Evolutionary conservation across 1,140 invertebrate species (phyloP), one percentile per base, ranked within the genome.

Genomic region (Octopus bimaculoides): DNA sequence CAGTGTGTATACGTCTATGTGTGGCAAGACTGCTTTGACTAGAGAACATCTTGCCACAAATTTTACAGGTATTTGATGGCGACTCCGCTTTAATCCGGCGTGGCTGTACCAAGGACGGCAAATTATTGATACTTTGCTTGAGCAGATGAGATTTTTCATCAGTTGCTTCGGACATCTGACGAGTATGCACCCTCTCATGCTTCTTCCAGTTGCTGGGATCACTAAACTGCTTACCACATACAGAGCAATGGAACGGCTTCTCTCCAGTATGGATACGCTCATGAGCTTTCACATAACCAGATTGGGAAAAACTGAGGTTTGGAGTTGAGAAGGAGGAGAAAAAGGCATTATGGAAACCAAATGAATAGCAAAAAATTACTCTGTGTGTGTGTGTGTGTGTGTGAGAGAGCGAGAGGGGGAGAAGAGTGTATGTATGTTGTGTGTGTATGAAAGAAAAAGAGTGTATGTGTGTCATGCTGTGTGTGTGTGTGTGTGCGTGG

Each of bases 251-350:
- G 77, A 87, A 88, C 12, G 87, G 88, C 77, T 87, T 88, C 56
- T 88, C 87, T 26, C 86, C 86, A 0, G 86, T 88, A 86, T 98
- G 97, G 0, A 96, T 97, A 86, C 97, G 96, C 79, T 86, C 85
- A 69, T 87, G 86, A 6, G 86, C 86, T 55, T 87, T 87, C 75
- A 87, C 85, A 78, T 87, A 87, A 54, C 86, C 85, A 10, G 86
- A 84, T 80, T 87, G 86, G 5, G 86, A 85, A 69, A 87, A 87
- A 20, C 84, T 86, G 66, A 41, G 26, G 26, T 41, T 41, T 41
- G 26, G 3, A 41, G 26, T 1, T 41, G 1, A 41, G 26, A 41
- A 3, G 26, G 26, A 41, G 26, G 26, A 41, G 26, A 41, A 41
- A 41, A 41, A 41, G 26, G 26, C 26, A 41, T 41, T 41, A 41